Percentiles rank a stretch among this genome's conserved stretches.
phyloP scores from a whole-genome alignment of 2,888 invertebrate genomes.

The Melieria omissa region DNA sequence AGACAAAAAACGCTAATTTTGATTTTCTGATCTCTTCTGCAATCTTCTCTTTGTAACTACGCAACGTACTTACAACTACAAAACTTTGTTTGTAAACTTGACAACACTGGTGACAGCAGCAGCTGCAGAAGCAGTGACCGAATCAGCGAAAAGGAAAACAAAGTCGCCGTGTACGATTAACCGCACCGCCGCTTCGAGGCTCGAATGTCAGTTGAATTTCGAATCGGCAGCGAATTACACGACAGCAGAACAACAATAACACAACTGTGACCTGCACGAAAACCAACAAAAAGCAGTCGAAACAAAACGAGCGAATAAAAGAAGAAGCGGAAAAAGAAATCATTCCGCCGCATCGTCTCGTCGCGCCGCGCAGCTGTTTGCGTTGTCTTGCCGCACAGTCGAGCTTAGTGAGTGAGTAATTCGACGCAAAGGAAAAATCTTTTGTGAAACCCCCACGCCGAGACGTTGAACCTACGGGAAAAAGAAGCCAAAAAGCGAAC shows the following conservation, averaged over 20 bases:
- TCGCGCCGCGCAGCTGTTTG: slow-evolving; percentile 38
- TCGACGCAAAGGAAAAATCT: slow-evolving; percentile 44
- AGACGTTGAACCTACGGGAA: slow-evolving; percentile 25
- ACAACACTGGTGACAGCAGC: slow-evolving; percentile 40
- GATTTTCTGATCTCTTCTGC: background rate
- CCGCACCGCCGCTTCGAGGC: slow-evolving; percentile 30
- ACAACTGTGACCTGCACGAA: slow-evolving; percentile 21
- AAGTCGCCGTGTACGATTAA: slow-evolving; percentile 31
- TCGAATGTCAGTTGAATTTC: slow-evolving; percentile 48
- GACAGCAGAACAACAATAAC: slow-evolving; percentile 42
- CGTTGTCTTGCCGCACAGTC: slow-evolving; percentile 21
- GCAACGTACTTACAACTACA: slow-evolving; percentile 1
- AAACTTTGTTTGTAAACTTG: slow-evolving; percentile 14
- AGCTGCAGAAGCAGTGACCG: slow-evolving; percentile 17
- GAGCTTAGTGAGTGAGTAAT: slow-evolving; percentile 47
- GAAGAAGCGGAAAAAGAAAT: slow-evolving; percentile 19
- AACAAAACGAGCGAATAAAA: background rate
- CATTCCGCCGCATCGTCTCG: slow-evolving; percentile 44
- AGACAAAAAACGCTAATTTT: background rate
- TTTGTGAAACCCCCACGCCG: slow-evolving; percentile 39
- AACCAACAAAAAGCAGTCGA: slow-evolving; percentile 8
- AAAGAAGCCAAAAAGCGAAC: slow-evolving; percentile 21
- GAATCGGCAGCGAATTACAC: slow-evolving; percentile 47
- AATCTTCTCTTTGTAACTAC: slow-evolving; percentile 5
- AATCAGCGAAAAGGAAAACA: slow-evolving; percentile 30